Evolutionary conservation across 2,888 invertebrate genomes (phyloP).

Genomic region (Hydropsyche betteni): DNA sequence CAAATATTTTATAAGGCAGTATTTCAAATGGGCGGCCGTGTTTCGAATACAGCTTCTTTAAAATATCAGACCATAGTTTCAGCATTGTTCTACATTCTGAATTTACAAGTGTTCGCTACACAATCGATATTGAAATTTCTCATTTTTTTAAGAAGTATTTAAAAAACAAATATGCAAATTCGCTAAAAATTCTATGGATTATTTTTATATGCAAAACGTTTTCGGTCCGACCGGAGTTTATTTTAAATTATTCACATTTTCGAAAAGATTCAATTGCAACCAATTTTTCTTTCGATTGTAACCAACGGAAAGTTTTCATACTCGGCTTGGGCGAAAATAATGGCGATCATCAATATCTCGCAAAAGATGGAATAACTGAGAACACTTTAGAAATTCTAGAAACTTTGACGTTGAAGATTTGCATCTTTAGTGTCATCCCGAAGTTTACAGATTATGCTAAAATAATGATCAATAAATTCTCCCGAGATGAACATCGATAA

Average conservation of each 20-base stretch:
- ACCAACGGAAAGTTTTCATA: neutral
- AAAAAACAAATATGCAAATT: no score
- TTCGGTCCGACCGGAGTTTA: no score
- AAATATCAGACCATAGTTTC: neutral
- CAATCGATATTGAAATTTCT: no score
- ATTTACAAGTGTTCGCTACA: neutral
- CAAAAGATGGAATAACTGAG: constrained; percentile 20
- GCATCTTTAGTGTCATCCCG: no score
- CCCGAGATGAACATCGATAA: no score
- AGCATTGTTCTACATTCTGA: neutral
- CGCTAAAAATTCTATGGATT: no score
- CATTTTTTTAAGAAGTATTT: no score
- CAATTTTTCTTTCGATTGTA: constrained; percentile 27
- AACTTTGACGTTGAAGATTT: neutral
- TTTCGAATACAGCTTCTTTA: constrained; percentile 4
- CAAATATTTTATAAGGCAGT: constrained; percentile 3
- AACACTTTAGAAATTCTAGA: constrained; percentile 6
- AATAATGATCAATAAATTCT: no score
- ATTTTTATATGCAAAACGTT: no score
- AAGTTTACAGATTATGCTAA: no score
- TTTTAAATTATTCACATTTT: no score
- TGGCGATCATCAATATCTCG: constrained; percentile 19
- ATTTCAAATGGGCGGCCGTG: neutral
- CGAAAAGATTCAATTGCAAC: neutral
- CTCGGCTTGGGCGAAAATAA: constrained; percentile 1